Conservation (phyloP, 2,888 invertebrate genomes). For the Drosophila neoperkinsi region DNA sequence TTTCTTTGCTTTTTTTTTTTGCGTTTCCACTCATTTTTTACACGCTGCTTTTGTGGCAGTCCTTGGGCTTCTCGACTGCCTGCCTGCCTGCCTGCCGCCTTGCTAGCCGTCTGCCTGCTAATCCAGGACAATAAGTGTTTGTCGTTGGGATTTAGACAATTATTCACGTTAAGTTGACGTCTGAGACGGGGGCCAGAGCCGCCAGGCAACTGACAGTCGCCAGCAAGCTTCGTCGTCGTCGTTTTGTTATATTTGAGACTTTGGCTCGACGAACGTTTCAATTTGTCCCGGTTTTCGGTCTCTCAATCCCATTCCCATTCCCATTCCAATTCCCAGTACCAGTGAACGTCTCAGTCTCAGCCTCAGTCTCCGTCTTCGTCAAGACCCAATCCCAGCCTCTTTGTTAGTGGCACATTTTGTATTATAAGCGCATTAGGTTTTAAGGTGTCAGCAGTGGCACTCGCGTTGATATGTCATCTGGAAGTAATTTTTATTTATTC, state of each 20-base stretch:
- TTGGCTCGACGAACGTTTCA: conserved; percentile 19
- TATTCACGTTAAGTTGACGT: conserved; percentile 81
- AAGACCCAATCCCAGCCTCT: conserved; percentile 10
- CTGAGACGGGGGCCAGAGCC: conserved; percentile 69
- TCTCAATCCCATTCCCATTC: conserved; percentile 1
- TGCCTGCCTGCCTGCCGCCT: conserved; percentile 22
- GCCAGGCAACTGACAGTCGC: conserved; percentile 49
- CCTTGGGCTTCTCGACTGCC: conserved; percentile 55
- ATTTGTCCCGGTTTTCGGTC: conserved; percentile 56
- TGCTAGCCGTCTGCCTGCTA: conserved; percentile 58
- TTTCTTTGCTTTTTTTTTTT: conserved; percentile 30
- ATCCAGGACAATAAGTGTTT: conserved; percentile 80
- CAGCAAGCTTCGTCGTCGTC: conserved; percentile 27
- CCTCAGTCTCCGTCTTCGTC: not conserved
- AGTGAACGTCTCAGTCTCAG: not conserved
- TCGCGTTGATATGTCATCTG: conserved; percentile 81
- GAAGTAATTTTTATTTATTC: conserved; percentile 81
- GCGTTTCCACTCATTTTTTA: conserved; percentile 71
- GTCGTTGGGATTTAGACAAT: conserved; percentile 81
- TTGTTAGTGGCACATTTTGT: conserved; percentile 70
- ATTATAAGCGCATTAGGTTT: conserved; percentile 81
- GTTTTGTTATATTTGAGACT: conserved; percentile 67
- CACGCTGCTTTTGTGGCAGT: conserved; percentile 52
- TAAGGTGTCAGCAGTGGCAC: conserved; percentile 78
- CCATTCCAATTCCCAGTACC: not conserved